Percentiles rank a stretch among this genome's conserved stretches.
These are phyloP conservation scores for Nemotelus nigrinus DNA, from an alignment of 2,888 invertebrate species.

Conservation along the genomic window DNA sequence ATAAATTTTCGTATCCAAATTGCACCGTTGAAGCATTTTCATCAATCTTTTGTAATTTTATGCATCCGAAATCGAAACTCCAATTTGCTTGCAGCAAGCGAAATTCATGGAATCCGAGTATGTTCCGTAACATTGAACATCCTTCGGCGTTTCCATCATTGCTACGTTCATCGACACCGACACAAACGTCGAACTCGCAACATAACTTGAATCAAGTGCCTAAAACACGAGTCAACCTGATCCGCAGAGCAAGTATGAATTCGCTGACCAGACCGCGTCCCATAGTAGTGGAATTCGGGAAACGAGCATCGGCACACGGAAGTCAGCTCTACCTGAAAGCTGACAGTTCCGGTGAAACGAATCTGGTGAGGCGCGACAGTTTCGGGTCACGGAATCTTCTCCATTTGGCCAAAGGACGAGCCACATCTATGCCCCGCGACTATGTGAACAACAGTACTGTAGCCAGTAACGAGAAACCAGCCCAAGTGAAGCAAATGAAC, in stretches of 20 bases:
- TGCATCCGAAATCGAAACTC: background rate
- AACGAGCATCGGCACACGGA: conserved; percentile 47
- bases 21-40: no score
- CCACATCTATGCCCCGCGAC: conserved; percentile 45
- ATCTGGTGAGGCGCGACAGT: conserved; percentile 53
- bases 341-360: conserved; percentile 51
- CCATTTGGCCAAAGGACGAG: conserved; percentile 27
- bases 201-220: conserved; percentile 58
- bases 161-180: conserved; percentile 65
- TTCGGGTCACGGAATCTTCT: conserved; percentile 46
- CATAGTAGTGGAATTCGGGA: conserved; percentile 31
- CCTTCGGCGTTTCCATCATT: conserved; percentile 78
- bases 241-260: conserved; percentile 27
- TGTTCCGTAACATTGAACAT: conserved; percentile 70
- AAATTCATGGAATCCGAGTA: conserved; percentile 49
- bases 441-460: conserved; percentile 42
- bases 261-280: conserved; percentile 24
- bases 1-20: no score
- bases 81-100: conserved; percentile 47
- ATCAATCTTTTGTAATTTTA: background rate
- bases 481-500: conserved; percentile 27
- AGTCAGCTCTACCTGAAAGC: conserved; percentile 51
- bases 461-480: background rate
- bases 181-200: conserved; percentile 67
- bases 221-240: conserved; percentile 24